These are phyloP conservation scores for Portunus trituberculatus DNA, from an alignment of 1,140 invertebrate species.

Conservation along the genomic window DNA sequence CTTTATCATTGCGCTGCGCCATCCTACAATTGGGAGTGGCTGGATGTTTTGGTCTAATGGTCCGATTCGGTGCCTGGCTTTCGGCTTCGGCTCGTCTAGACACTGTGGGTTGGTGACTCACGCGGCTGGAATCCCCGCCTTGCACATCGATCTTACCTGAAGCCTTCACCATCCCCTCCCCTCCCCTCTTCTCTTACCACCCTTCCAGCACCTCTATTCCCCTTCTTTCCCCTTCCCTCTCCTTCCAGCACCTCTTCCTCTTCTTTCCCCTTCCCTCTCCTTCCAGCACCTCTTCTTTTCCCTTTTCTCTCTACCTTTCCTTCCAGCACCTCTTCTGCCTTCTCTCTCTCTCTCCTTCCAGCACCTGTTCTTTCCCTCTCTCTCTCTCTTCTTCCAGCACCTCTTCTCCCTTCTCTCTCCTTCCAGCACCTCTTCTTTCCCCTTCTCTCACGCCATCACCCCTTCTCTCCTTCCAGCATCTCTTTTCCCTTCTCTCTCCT, in stretches of 20 bases:
- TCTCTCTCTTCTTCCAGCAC: background rate
- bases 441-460: background rate
- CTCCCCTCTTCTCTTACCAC: background rate
- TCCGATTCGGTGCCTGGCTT: too few relatives aligned
- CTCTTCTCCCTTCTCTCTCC: background rate
- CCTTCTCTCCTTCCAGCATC: background rate
- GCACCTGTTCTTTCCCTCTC: background rate
- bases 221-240: background rate
- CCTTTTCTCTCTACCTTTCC: background rate
- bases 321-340: background rate
- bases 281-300: background rate
- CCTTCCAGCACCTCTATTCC: background rate
- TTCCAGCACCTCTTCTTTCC: background rate
- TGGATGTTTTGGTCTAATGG: too few relatives aligned
- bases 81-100: background rate
- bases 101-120: background rate
- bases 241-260: too few relatives aligned
- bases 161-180: background rate
- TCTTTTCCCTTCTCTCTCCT: too few relatives aligned
- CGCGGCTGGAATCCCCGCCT: background rate
- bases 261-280: background rate
- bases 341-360: background rate
- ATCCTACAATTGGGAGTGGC: too few relatives aligned
- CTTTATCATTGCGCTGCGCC: too few relatives aligned
- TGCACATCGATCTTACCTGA: constrained; percentile 25